Percentiles rank a stretch among this genome's conserved stretches.
Evolutionary conservation across 2,888 invertebrate species (phyloP).

Genomic region (Mechanitis mazaeus): DNA sequence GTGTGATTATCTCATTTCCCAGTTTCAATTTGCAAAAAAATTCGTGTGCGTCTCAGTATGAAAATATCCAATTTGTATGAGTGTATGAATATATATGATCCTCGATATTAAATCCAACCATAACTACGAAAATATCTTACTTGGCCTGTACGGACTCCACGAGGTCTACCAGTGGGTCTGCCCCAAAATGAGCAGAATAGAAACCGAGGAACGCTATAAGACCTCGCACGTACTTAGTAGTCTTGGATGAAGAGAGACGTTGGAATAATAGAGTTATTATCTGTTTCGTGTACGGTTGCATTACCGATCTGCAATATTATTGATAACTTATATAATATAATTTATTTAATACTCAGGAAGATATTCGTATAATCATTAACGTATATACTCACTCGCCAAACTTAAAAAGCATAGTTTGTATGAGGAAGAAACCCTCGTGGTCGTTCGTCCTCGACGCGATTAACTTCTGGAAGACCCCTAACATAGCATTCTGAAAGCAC

Average conservation of each 20-base stretch:
- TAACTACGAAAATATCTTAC: conserved; percentile 66
- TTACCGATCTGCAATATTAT: conserved; percentile 74
- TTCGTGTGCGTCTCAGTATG: too few species aligned
- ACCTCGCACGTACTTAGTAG: conserved; percentile 94
- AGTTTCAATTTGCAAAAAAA: too few species aligned
- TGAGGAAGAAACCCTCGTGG: conserved; percentile 95
- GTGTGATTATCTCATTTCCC: too few species aligned
- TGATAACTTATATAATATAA: background rate
- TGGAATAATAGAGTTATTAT: conserved; percentile 95
- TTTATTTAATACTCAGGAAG: background rate
- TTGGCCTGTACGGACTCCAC: conserved; percentile 91
- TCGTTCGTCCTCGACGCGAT: conserved; percentile 96
- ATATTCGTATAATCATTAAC: background rate
- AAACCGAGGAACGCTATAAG: conserved; percentile 94
- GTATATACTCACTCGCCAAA: conserved; percentile 83
- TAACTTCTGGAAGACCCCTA: conserved; percentile 97
- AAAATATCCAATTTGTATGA: too few species aligned
- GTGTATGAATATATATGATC: too few species aligned
- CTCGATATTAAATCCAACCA: too few species aligned
- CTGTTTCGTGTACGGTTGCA: conserved; percentile 88
- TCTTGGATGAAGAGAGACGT: conserved; percentile 93
- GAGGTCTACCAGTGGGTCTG: conserved; percentile 83
- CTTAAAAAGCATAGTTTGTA: conserved; percentile 89
- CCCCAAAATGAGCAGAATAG: conserved; percentile 88
- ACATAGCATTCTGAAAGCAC: conserved; percentile 80